phyloP scores from a whole-genome alignment of 2,797 vertebrate genomes.

The Sciurus carolinensis region DNA sequence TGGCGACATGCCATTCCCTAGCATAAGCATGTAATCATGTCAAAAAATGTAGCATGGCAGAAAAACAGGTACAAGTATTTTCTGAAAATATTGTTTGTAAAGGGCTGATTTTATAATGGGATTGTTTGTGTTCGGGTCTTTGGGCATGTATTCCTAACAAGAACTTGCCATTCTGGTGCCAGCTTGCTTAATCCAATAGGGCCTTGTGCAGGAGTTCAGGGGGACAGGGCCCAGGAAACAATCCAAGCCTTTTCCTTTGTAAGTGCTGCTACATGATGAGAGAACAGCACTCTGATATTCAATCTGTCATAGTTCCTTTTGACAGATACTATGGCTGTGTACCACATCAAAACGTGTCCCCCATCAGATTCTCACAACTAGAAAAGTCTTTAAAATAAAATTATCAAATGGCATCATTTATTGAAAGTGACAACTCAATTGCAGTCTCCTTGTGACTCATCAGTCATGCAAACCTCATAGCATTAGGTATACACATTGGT shows the following conservation, averaged over 20 bases:
- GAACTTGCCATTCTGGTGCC: slow-evolving; percentile 87
- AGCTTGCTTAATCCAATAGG: slow-evolving; percentile 86
- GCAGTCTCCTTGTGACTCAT: slow-evolving; percentile 55
- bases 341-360: slow-evolving; percentile 81
- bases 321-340: slow-evolving; percentile 81
- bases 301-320: slow-evolving; percentile 77
- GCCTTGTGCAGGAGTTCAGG: slow-evolving; percentile 78
- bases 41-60: slow-evolving; percentile 93
- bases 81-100: slow-evolving; percentile 89
- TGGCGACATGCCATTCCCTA: slow-evolving; percentile 95
- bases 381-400: slow-evolving; percentile 75
- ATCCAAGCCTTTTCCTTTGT: slow-evolving; percentile 79
- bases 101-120: slow-evolving; percentile 89
- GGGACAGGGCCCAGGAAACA: slow-evolving; percentile 77
- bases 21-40: slow-evolving; percentile 95
- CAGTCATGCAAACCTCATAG: background rate
- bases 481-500: background rate
- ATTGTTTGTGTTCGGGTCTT: slow-evolving; percentile 88
- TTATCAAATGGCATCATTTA: slow-evolving; percentile 75
- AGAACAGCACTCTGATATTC: slow-evolving; percentile 83
- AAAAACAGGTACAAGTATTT: slow-evolving; percentile 90
- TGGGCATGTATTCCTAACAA: slow-evolving; percentile 86
- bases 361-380: slow-evolving; percentile 77
- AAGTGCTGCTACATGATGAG: slow-evolving; percentile 75
- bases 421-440: slow-evolving; percentile 73